Percentiles rank a stretch among this genome's conserved stretches.
These are phyloP conservation scores for Pachyrhynchus sulphureomaculatus DNA, from an alignment of 1,140 invertebrate species.

Conservation along the genomic window DNA sequence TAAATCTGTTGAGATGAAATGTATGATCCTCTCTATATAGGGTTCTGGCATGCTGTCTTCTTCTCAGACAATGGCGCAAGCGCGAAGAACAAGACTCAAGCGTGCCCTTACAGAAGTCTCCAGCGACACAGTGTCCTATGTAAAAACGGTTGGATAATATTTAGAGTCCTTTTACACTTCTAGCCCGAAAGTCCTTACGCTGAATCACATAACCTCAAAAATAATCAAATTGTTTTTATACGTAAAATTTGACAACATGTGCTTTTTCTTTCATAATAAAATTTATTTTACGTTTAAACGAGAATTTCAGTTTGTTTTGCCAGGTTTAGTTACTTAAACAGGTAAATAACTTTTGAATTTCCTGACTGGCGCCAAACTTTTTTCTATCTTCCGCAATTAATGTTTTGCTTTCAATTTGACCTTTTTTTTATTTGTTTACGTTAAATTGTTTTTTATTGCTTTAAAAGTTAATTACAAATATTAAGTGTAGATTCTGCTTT, in stretches of 20 bases:
- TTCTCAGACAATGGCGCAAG: slow-evolving; percentile 80
- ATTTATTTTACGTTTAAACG: slow-evolving; percentile 4
- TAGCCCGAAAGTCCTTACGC: slow-evolving; percentile 34
- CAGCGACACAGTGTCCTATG: slow-evolving; percentile 81
- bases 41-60: slow-evolving; percentile 70
- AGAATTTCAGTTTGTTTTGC: background rate
- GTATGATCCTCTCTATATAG: slow-evolving; percentile 35
- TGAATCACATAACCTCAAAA: slow-evolving; percentile 42
- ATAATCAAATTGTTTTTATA: background rate
- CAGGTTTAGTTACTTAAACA: background rate
- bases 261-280: background rate
- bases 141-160: slow-evolving; percentile 73
- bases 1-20: slow-evolving; percentile 26
- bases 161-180: slow-evolving; percentile 37
- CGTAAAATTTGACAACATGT: background rate
- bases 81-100: slow-evolving; percentile 75
- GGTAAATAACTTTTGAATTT: slow-evolving; percentile 8
- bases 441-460: too few species aligned
- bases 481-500: too few species aligned
- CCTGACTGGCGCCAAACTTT: background rate
- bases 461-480: too few species aligned
- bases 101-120: slow-evolving; percentile 85
- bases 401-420: background rate
- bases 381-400: too few species aligned
- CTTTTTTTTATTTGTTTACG: background rate